These are phyloP conservation scores for Lasioglossum vierecki DNA, from an alignment of 2,888 invertebrate genomes.

Conservation along the genomic window DNA sequence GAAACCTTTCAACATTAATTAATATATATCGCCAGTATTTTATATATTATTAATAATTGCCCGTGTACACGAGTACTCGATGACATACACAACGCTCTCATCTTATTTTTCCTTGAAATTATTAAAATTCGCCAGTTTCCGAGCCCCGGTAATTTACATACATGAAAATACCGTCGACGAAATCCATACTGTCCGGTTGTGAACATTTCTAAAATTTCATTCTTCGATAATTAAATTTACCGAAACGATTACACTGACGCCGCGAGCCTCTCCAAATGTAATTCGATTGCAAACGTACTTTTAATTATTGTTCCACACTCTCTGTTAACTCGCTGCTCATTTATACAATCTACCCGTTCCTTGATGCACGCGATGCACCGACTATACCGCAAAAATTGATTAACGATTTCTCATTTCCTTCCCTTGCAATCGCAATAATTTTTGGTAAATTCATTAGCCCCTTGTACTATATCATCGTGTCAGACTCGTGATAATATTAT, in stretches of 20 bases:
- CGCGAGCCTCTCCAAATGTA: conserved; percentile 18
- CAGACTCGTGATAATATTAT: no score
- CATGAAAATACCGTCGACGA: neutral
- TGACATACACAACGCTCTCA: neutral
- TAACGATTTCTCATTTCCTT: neutral
- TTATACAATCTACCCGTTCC: no score
- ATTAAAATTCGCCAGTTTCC: neutral
- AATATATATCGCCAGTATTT: neutral
- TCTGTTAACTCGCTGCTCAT: neutral
- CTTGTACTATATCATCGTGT: no score
- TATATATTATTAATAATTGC: neutral
- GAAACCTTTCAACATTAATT: neutral
- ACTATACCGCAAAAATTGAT: neutral
- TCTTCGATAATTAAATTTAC: conserved; percentile 43
- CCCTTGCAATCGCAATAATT: no score
- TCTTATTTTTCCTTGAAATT: conserved; percentile 15
- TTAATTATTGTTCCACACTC: conserved; percentile 36
- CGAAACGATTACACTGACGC: conserved; percentile 40
- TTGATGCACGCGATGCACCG: neutral
- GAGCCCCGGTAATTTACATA: neutral
- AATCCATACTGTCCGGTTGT: neutral
- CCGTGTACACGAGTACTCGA: neutral
- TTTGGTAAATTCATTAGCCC: no score
- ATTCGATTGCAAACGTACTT: conserved; percentile 37
- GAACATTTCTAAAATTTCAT: conserved; percentile 35